Evolutionary conservation across 2,113 vertebrate species (phyloP).

Genomic region (Podocnemis expansa): DNA sequence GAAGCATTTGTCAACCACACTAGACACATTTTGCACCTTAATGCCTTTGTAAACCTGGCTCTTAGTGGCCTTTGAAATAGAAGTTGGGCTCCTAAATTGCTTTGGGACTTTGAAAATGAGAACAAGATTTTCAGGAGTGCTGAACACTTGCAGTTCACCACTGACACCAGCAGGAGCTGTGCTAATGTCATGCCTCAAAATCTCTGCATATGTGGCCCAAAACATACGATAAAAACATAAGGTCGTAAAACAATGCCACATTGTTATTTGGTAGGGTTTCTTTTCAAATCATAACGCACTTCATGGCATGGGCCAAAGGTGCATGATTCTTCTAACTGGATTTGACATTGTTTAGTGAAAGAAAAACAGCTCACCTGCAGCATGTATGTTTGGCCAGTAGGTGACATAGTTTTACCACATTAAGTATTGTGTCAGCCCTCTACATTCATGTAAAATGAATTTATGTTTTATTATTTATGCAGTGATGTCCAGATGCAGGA

Average conservation of each 20-base stretch:
- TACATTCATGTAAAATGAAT: neutral
- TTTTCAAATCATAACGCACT: neutral
- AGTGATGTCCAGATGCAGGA: neutral
- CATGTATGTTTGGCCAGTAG: slow-evolving; percentile 39
- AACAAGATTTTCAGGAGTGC: neutral
- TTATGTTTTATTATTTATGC: fast-evolving
- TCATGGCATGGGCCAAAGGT: fast-evolving
- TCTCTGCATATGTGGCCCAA: neutral
- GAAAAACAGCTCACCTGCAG: slow-evolving; percentile 4
- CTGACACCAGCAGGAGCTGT: neutral
- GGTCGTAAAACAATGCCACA: neutral
- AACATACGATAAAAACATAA: neutral
- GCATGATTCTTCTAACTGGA: neutral
- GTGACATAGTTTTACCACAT: slow-evolving; percentile 22
- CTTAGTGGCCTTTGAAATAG: neutral
- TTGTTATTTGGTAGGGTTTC: neutral
- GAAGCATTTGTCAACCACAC: neutral
- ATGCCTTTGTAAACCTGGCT: neutral
- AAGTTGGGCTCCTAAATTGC: fast-evolving
- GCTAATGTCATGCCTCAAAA: neutral
- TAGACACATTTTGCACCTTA: neutral
- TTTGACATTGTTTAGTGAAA: neutral
- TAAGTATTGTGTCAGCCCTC: neutral
- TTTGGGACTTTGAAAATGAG: neutral
- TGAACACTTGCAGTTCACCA: neutral